Evolutionary conservation across 2,888 invertebrate species (phyloP).

Genomic region (Germaria angustata): DNA sequence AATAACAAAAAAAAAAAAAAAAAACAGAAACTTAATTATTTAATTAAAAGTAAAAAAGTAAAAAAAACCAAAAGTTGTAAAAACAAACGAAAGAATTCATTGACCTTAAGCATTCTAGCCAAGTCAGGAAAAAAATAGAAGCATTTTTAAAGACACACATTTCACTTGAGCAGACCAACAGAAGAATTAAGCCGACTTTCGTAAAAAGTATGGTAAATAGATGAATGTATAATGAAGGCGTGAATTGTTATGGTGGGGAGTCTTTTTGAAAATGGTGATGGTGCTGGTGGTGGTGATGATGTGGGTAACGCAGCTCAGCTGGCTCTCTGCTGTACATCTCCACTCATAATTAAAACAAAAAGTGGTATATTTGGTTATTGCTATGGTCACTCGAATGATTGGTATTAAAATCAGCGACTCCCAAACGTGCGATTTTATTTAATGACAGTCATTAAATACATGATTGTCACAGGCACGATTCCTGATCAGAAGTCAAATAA

Average conservation of each 20-base stretch:
- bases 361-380: conserved; percentile 15
- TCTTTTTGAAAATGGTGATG: neutral
- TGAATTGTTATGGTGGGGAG: neutral
- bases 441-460: too few relatives aligned
- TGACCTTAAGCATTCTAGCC: conserved; percentile 61
- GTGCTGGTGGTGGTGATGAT: neutral
- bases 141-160: conserved; percentile 16
- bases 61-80: conserved; percentile 21
- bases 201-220: neutral
- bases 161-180: neutral
- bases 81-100: conserved; percentile 62
- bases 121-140: conserved; percentile 61
- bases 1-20: conserved; percentile 28
- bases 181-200: conserved; percentile 23
- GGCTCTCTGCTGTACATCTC: neutral
- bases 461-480: too few relatives aligned
- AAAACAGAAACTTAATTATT: conserved; percentile 43
- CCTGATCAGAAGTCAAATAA: too few relatives aligned
- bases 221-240: neutral
- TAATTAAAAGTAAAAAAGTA: conserved; percentile 24
- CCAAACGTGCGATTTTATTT: neutral
- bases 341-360: conserved; percentile 9
- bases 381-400: neutral
- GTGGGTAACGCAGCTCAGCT: neutral
- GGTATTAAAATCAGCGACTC: neutral